These are phyloP conservation scores for Plectropomus leopardus DNA, from an alignment of 2,113 vertebrate species.

Conservation along the genomic window DNA sequence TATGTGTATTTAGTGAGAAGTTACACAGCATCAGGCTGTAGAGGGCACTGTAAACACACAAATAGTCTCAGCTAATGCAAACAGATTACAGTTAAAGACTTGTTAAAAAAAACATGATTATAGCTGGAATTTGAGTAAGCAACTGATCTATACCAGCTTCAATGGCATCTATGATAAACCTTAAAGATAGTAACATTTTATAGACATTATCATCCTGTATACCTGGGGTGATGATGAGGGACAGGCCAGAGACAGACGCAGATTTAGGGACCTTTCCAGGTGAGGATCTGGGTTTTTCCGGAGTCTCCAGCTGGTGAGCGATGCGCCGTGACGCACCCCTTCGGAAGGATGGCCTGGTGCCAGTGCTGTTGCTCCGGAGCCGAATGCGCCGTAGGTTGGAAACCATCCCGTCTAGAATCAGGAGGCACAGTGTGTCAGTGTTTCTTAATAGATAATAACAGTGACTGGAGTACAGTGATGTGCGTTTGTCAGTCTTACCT, in stretches of 20 bases:
- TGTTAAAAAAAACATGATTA: not conserved
- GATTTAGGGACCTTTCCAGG: constrained; percentile 91
- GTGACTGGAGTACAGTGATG: too few species aligned
- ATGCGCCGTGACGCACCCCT: constrained; percentile 85
- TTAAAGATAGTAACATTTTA: not conserved
- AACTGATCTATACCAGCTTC: not conserved
- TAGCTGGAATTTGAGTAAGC: not conserved
- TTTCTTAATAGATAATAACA: not conserved
- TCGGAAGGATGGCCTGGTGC: constrained; percentile 87
- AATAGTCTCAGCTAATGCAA: not conserved
- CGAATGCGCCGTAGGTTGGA: constrained; percentile 89
- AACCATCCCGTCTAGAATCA: constrained; percentile 75
- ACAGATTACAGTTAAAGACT: not conserved
- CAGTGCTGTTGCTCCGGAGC: constrained; percentile 94
- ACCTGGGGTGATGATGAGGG: constrained; percentile 94
- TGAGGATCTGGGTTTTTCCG: constrained; percentile 82
- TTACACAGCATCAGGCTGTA: constrained; percentile 46
- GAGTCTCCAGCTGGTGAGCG: constrained; percentile 83
- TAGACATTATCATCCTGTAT: not conserved
- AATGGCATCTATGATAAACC: not conserved
- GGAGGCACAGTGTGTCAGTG: not conserved
- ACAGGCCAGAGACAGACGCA: constrained; percentile 92
- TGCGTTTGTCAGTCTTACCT: constrained; percentile 57
- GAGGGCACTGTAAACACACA: constrained; percentile 66
- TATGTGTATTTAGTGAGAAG: not conserved